A percentile compares a stretch with the other conserved stretches of the same genome.
These are phyloP conservation scores for Tauraco hartlaubi DNA, from an alignment of 2,797 vertebrate species.

Conservation along the genomic window DNA sequence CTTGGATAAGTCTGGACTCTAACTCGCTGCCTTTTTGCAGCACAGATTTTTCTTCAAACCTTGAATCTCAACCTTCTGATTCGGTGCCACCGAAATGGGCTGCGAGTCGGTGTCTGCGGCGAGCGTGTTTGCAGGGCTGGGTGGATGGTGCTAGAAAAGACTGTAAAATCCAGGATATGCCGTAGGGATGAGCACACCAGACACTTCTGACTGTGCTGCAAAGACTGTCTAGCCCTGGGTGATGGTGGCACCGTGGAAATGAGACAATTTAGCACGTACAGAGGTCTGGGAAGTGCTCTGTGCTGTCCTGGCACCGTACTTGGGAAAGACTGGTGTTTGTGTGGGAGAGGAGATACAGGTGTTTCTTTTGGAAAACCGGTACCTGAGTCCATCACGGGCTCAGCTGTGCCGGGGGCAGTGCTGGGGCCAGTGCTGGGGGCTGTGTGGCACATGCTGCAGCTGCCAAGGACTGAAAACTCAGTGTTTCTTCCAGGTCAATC, in stretches of 20 bases:
- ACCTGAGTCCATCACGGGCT: neutral
- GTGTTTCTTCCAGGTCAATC: neutral
- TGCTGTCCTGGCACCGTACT: fast-evolving
- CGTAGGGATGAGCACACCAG: neutral
- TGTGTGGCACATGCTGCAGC: neutral
- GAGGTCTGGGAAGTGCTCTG: neutral
- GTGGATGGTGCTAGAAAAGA: neutral
- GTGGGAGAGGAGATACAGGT: neutral
- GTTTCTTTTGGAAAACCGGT: neutral
- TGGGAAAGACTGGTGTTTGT: fast-evolving
- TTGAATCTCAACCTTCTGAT: neutral
- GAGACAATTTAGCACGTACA: neutral
- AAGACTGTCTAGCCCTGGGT: neutral
- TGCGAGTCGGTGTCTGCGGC: neutral
- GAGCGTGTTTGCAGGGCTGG: neutral
- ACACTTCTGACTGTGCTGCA: neutral
- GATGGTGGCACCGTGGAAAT: neutral
- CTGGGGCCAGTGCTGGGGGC: neutral
- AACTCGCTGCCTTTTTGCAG: neutral
- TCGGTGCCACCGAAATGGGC: neutral
- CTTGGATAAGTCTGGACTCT: neutral
- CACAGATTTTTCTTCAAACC: neutral
- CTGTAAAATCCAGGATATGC: neutral
- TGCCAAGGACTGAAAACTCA: fast-evolving
- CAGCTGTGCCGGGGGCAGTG: too few species aligned